A percentile compares a stretch with the other conserved stretches of the same genome.
These are phyloP conservation scores for Nycticorax nycticorax DNA, from an alignment of 2,113 vertebrate species.

Conservation along the genomic window DNA sequence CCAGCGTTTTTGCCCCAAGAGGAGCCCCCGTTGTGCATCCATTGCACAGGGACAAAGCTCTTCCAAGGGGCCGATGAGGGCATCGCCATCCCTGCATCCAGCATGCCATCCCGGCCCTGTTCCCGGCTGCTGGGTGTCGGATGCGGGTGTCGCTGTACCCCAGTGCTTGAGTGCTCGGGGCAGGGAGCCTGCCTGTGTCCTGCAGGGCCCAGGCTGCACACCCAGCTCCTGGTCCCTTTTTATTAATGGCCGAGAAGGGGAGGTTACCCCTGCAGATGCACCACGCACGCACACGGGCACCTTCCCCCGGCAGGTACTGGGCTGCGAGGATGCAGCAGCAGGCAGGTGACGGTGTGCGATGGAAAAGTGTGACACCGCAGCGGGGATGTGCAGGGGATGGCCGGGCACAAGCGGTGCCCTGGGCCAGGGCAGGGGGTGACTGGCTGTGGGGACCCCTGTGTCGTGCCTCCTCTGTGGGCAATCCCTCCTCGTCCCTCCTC, in stretches of 20 bases:
- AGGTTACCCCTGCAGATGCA: neutral
- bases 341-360: neutral
- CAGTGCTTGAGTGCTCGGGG: neutral
- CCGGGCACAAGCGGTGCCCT: neutral
- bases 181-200: neutral
- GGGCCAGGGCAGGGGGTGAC: neutral
- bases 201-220: neutral
- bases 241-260: neutral
- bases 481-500: neutral
- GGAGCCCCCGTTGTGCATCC: neutral
- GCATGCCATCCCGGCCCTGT: neutral
- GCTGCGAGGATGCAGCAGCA: neutral
- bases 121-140: neutral
- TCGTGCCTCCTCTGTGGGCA: neutral
- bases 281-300: rapidly evolving
- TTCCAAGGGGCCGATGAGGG: neutral
- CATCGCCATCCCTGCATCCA: neutral
- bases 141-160: neutral
- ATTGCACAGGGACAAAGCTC: neutral
- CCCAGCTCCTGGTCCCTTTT: neutral
- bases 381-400: rapidly evolving
- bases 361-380: neutral
- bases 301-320: rapidly evolving
- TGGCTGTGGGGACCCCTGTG: neutral
- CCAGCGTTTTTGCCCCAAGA: neutral